Percentiles rank a stretch among this genome's conserved stretches.
Evolutionary conservation across 2,113 vertebrate species (phyloP).

Genomic region (Laticauda laticaudata): DNA sequence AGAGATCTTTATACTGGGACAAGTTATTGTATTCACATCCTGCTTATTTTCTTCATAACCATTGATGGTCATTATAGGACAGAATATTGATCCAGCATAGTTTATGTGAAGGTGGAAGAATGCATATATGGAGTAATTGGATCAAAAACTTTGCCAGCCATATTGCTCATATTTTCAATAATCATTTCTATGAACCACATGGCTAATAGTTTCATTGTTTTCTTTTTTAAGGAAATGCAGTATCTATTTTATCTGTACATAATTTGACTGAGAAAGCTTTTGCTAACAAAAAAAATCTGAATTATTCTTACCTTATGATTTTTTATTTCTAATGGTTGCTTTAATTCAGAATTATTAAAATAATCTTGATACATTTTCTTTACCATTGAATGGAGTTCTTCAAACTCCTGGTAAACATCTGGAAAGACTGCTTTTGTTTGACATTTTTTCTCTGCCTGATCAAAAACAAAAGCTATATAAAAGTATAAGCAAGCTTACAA

Average conservation of each 20-base stretch:
- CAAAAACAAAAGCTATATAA: constrained; percentile 21
- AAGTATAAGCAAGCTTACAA: not conserved
- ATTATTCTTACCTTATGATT: constrained; percentile 78
- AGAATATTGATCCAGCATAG: not conserved
- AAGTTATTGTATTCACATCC: not conserved
- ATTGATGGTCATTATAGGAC: not conserved
- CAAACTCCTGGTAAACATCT: constrained; percentile 90
- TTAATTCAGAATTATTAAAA: constrained; percentile 69
- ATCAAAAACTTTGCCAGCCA: not conserved
- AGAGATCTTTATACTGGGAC: not conserved
- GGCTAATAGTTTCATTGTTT: not conserved
- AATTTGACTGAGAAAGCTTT: not conserved
- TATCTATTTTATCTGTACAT: not conserved
- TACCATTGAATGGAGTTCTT: constrained; percentile 84
- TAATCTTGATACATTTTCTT: constrained; percentile 86
- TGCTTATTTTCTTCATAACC: not conserved
- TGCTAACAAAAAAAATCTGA: not conserved
- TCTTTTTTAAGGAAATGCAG: not conserved
- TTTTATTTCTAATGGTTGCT: constrained; percentile 79
- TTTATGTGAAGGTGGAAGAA: not conserved
- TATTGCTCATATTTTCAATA: not conserved
- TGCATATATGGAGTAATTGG: not conserved
- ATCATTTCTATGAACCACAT: not conserved
- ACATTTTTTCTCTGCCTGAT: constrained; percentile 80
- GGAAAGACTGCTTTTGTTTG: constrained; percentile 78